Base-by-base conservation (phyloP, 2,888 invertebrate species). In the Hypena proboscidalis region DNA sequence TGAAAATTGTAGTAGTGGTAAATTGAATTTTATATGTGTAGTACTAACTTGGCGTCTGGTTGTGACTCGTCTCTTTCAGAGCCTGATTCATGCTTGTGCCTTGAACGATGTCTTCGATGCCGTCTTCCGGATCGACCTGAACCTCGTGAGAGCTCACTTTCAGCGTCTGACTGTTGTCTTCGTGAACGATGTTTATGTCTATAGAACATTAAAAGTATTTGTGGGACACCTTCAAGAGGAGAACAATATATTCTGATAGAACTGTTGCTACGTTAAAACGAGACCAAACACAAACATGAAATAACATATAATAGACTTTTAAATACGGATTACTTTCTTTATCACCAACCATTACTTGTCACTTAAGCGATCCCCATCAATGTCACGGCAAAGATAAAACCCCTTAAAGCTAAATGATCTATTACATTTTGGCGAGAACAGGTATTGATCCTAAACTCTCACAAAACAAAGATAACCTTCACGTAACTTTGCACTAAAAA, bases 71-170 rank as follows among this genome's bases (percentile, higher is more conserved):
- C 95, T 54, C 93, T 92, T 65, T 95, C 95, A 0, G 95, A 95
- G 32, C 94, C 95, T 0, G 95, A 95, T 65, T 95, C 95, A 44
- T 93, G 92, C 69, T 95, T 94, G 64, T 96, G 94, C 25, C 95
- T 93, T 30, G 95, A 95, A 58, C 96, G 93, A 74, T 96, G 95
- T 39, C 95, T 90, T 23, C 95, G 92, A 65, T 95, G 95, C 43
- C 95, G 94, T 45, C 96, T 92, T 9, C 95, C 95, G 4, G 96
- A 96, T 58, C 95, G 93, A 8, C 94, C 95, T 4, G 97, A 97
- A 25, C 96, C 95, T 48, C 97, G 94, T 0, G 97, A 97, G 59
- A 97, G 86, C 84, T 97, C 97, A 70, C 97, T 97, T 83, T 97
- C 97, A 59, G 97, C 97, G 77, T 97, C 97, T 1, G 97, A 97